Base-by-base conservation (phyloP, 2,113 vertebrate genomes). In the Oncorhynchus clarkii region DNA sequence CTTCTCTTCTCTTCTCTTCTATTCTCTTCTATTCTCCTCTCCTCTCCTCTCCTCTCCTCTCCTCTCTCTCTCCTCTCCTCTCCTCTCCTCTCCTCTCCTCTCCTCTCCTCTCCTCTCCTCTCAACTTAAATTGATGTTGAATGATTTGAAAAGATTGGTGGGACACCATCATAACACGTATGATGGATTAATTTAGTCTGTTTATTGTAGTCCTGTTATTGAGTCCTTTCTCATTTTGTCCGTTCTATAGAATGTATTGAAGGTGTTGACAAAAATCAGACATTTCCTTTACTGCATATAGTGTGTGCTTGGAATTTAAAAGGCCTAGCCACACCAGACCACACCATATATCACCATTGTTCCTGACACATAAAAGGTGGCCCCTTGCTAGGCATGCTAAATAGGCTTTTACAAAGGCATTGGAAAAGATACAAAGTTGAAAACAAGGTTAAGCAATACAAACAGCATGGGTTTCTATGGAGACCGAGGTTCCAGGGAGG, bases 391-490 rank as follows among this genome's bases (percentile, higher is more conserved):
- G 39, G 84, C 78, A 65, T 78, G 66, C 39, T 73, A 49, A 80
- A 71, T 34, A 66, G 84, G 4, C 69, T 24, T 70, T 76, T 73
- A 76, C 26, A 75, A 78, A 66, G 62, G 62, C 68, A 45, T 64
- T 31, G 27, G n/a, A 85, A 71, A 78, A 76, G 51, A 71, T 49
- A 39, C 72, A 79, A 39, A 70, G 80, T 70, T 76, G 72, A 80
- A 84, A 78, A 78, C 85, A 86, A 80, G 67, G 78, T 82, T 78
- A 72, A 77, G 74, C 68, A 79, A 82, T 64, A 83, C 67, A 85
- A 83, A 64, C 72, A 79, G 71, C 54, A 70, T 7, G 24, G 77
- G 79, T 78, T 75, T 78, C 78, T 73, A 82, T 80, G 76, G 76
- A 26, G 71, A 79, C 80, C 39, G 31, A 29, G 67, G 68, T 51